Base-by-base conservation (phyloP, 2,113 vertebrate species). In the Craseonycteris thonglongyai region DNA sequence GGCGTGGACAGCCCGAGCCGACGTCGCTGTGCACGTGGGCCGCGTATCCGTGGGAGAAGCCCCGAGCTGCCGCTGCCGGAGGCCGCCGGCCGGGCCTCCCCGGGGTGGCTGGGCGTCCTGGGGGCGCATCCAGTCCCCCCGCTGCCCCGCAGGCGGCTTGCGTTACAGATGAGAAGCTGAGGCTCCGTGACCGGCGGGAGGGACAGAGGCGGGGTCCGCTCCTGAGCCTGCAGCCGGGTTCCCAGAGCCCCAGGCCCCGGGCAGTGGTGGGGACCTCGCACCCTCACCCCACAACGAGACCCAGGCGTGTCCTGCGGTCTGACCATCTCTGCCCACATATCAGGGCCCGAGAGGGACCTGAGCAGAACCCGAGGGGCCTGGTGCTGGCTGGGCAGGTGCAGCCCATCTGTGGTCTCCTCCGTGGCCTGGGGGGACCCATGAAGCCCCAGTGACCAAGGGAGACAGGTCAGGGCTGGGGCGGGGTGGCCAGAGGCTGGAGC, bases 1-100 rank as follows among this genome's bases (percentile, higher is more conserved):
- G 0, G 9, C 0, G 1, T 22, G 59, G 15, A 35, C 19, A 3
- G 24, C 26, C 40, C 3, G 5, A 11, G 33, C 58, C 2, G 0
- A 7, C 24, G 1, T 19, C 24, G 8, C 8, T 12, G 6, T 35
- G 33, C 33, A 9, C 9, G 3, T 0, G 38, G 66, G 63, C 18
- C 0, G 45, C 7, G 0, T 9, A 4, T 49, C 35, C 4, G 5
- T 3, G 38, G 28, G 18, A 22, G 40, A 5, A 22, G 22, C 66
- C 59, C 51, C 58, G 56, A 74, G 6, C 19, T 13, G 47, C 26
- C 33, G 6, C 21, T 14, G 8, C 14, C 10, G 58, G 68, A 21
- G 58, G 58, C 28, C 10, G 58, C 58, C 11, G 40, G 26, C 40
- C 8, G 14, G 0, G 24, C 58, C 28, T 16, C 24, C n/a, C n/a